Base-by-base conservation (phyloP, 1,140 invertebrate genomes). In the Megathymus violae region DNA sequence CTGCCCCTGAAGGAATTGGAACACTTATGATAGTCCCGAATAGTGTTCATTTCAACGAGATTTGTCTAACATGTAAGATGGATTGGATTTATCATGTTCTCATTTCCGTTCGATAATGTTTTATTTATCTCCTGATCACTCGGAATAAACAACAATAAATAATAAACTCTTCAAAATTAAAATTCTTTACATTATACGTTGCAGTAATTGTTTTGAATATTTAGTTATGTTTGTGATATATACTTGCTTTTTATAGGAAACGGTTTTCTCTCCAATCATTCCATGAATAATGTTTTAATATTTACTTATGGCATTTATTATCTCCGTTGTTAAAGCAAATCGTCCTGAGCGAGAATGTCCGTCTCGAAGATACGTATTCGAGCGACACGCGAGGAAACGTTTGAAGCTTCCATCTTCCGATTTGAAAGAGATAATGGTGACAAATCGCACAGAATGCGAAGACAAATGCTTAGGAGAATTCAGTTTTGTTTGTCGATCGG, bases 381-480 rank as follows among this genome's bases (percentile, higher is more conserved):
- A 98, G 82, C 92, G 97, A 64, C 96, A 97, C 77, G 95, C 96
- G 0, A 92, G 96, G 0, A 97, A 97, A 78, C 96, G 96, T 67
- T 78, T 97, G 38, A 96, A 96, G 76, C 91, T 97, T 25, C 94
- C 95, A 9, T 82, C 94, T 31, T 94, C 95, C 5, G 96, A 97
- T 78, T 91, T 96, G 2, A 97, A 96, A 80, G 96, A 97, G 89
- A 93, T 95, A 25, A 95, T 95, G 43, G 94, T 96, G 0, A 92
- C 94, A 0, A 97, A 98, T 85, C 92, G 96, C 51, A 97, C 95
- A 1, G 96, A 97, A 73, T 98, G 97, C 70, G 96, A 98, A 86
- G 96, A 98, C 75, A 96, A 96, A 74, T 98, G 97, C 80, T 85
- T 98, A 38, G 97, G 96, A 72, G 97, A 98, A 83, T 97, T 97